Evolutionary conservation across 1,140 invertebrate species (phyloP).

Genomic region (Trinorchestia longiramus): DNA sequence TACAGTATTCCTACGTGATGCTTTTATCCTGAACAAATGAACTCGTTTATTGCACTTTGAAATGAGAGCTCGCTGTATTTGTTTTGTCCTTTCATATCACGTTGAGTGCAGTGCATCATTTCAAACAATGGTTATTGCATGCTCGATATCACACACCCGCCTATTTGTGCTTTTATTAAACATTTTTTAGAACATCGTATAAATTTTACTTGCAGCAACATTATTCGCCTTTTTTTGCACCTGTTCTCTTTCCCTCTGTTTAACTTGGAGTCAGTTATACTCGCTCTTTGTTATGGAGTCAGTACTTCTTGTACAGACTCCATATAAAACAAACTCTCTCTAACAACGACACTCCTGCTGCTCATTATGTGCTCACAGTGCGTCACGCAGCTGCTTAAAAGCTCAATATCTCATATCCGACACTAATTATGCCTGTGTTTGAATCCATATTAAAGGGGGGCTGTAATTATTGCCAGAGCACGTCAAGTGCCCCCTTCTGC

Average conservation of each 20-base stretch:
- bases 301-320: background rate
- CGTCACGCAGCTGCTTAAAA: background rate
- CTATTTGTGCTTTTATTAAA: background rate
- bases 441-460: background rate
- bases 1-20: background rate
- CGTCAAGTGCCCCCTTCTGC: background rate
- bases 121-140: background rate
- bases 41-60: background rate
- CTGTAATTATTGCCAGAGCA: background rate
- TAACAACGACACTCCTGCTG: background rate
- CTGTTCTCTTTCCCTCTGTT: background rate
- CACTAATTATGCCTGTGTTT: slow-evolving; percentile 8
- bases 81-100: background rate
- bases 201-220: background rate
- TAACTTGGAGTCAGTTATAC: background rate
- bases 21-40: background rate
- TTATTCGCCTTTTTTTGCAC: background rate
- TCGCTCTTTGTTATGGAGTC: background rate
- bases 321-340: background rate
- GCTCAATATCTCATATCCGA: background rate
- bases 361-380: background rate
- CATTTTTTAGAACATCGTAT: background rate
- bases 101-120: background rate
- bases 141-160: background rate
- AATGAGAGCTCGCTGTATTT: background rate